Percentiles rank a stretch among this genome's conserved stretches.
phyloP scores from a whole-genome alignment of 2,888 invertebrate genomes.

The Tetragonula carbonaria region DNA sequence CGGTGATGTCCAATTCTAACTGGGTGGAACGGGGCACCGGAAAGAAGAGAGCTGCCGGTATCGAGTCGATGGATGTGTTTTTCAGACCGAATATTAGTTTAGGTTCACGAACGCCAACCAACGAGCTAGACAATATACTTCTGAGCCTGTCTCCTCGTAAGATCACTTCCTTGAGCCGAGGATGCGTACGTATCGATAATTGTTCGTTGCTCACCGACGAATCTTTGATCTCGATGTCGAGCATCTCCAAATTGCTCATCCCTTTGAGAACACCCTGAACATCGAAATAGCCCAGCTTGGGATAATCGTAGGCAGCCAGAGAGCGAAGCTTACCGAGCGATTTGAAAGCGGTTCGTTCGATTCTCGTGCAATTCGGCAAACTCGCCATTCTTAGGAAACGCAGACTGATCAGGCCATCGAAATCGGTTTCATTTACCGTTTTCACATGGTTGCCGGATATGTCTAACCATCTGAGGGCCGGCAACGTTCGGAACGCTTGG shows the following conservation, averaged over 20 bases:
- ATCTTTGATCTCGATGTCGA: constrained; percentile 95
- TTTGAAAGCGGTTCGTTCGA: constrained; percentile 93
- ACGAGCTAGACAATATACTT: constrained; percentile 92
- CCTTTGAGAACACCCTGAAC: constrained; percentile 93
- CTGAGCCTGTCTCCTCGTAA: constrained; percentile 90
- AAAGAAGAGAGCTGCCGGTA: constrained; percentile 93
- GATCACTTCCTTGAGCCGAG: constrained; percentile 90
- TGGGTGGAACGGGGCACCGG: constrained; percentile 94
- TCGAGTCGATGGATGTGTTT: constrained; percentile 91
- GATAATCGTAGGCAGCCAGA: constrained; percentile 90
- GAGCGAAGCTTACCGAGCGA: constrained; percentile 89
- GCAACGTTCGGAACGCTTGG: constrained; percentile 84
- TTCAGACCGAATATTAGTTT: constrained; percentile 90
- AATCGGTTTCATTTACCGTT: constrained; percentile 90
- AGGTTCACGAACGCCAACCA: constrained; percentile 92
- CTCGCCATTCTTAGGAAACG: constrained; percentile 88
- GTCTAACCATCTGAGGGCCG: constrained; percentile 90
- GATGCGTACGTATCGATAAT: constrained; percentile 91
- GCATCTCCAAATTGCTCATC: constrained; percentile 89
- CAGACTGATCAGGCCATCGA: constrained; percentile 89
- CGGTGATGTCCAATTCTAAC: constrained; percentile 91
- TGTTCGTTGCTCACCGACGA: constrained; percentile 92
- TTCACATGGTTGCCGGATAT: constrained; percentile 93
- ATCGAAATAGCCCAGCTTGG: constrained; percentile 93
- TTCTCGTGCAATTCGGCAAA: constrained; percentile 89